Base-by-base conservation (phyloP, 2,797 vertebrate species). In the Megalops cyprinoides region DNA sequence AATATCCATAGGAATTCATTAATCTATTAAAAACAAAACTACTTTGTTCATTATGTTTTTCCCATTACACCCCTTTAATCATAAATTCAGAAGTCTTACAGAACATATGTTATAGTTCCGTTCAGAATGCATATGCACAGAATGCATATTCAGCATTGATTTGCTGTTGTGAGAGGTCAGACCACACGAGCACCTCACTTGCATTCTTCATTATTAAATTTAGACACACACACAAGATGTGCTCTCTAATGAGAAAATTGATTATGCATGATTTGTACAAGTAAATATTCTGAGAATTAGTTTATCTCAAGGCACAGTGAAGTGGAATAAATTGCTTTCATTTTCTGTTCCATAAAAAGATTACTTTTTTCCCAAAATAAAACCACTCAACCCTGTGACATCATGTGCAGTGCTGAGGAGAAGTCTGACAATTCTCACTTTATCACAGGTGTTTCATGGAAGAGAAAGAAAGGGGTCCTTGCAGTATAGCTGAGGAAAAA, bases 381-480 rank as follows among this genome's bases (percentile, higher is more conserved):
- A 58, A 62, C 12, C n/a, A 14, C 28, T 51, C 58, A 42, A 51
- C 56, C 55, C 25, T 48, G 23, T 49, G 28, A 25, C 14, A 42
- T 51, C 23, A 37, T 12, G 46, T 44, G 12, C 55, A 14, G 31
- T 31, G 9, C 44, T 49, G 7, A 79, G 28, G 28, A 60, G 6
- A 75, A 51, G 65, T 65, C 25, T 53, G 48, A 31, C 55, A 53
- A 34, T 6, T 73, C 25, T 77, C 49, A 37, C 39, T 78, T 58
- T 20, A 79, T 73, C n/a, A 55, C 44, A 77, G 60, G 37, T 44
- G 37, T 71, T 77, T 69, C 14, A 56, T 34, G 49, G 39, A 34
- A 58, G 51, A 55, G 28, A 39, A 23, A 42, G 3, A 46, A 44
- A 76, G 23, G 48, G 8, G 18, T 44, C 60, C 48, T n/a, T 55